phyloP scores from a whole-genome alignment of 2,113 vertebrate species.

The Phylloscopus trochilus region DNA sequence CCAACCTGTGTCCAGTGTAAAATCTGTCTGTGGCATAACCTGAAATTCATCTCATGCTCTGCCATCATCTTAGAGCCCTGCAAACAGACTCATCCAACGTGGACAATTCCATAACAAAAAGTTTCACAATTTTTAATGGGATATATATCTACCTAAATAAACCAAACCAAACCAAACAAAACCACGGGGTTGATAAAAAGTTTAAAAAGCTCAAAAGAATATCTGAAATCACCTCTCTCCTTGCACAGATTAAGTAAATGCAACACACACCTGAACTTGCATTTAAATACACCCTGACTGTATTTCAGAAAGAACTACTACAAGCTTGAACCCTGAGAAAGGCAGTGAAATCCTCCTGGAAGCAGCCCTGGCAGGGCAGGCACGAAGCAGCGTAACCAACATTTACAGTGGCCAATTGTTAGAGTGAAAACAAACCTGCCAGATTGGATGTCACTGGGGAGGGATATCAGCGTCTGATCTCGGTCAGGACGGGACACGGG shows the following conservation, averaged over 20 bases:
- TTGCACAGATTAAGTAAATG: neutral
- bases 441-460: conserved; percentile 73
- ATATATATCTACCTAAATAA: neutral
- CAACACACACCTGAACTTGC: neutral
- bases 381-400: neutral
- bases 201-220: neutral
- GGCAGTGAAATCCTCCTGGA: neutral
- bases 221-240: neutral
- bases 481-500: conserved; percentile 39
- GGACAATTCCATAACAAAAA: neutral
- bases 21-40: neutral
- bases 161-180: neutral
- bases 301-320: neutral
- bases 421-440: conserved; percentile 62
- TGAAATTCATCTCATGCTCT: neutral
- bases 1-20: accelerated
- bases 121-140: neutral
- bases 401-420: conserved; percentile 75
- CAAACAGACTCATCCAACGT: accelerated
- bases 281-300: neutral
- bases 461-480: conserved; percentile 68
- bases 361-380: neutral
- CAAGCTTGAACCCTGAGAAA: neutral
- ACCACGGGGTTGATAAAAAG: neutral
- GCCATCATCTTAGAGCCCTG: neutral